Conservation (phyloP, 2,888 invertebrate genomes). For the Hypsopygia costalis region DNA sequence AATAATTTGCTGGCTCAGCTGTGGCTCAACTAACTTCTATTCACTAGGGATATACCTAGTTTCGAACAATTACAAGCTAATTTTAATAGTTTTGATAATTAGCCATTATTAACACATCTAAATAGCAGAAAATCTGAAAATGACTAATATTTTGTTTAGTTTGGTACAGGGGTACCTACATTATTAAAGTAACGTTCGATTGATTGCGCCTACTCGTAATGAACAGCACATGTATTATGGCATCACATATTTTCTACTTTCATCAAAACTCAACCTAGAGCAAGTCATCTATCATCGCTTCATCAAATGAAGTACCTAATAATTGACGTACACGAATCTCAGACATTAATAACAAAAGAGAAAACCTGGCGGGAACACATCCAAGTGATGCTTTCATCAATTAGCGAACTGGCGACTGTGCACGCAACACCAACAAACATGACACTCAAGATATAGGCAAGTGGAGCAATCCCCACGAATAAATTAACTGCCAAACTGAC, state of each 20-base stretch:
- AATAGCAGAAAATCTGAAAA: too few species aligned
- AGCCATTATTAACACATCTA: too few species aligned
- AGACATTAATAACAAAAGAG: slow-evolving; percentile 6
- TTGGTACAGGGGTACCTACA: too few species aligned
- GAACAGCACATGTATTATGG: too few species aligned
- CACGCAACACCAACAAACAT: neutral
- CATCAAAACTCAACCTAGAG: neutral
- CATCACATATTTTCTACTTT: neutral
- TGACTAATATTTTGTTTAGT: too few species aligned
- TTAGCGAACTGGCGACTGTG: neutral
- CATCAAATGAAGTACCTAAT: neutral
- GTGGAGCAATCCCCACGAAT: neutral
- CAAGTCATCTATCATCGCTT: slow-evolving; percentile 2
- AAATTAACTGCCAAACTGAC: neutral
- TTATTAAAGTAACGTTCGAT: too few species aligned
- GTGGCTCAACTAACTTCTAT: too few species aligned
- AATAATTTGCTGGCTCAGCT: too few species aligned
- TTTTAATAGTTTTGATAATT: too few species aligned
- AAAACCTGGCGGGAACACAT: slow-evolving; percentile 1
- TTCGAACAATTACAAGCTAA: too few species aligned
- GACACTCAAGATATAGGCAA: neutral
- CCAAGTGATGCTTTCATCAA: slow-evolving; percentile 1
- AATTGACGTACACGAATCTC: slow-evolving; percentile 6
- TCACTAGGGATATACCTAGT: too few species aligned
- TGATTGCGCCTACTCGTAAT: too few species aligned